Evolutionary conservation across 2,797 vertebrate species (phyloP).

Genomic region (Megalops cyprinoides): DNA sequence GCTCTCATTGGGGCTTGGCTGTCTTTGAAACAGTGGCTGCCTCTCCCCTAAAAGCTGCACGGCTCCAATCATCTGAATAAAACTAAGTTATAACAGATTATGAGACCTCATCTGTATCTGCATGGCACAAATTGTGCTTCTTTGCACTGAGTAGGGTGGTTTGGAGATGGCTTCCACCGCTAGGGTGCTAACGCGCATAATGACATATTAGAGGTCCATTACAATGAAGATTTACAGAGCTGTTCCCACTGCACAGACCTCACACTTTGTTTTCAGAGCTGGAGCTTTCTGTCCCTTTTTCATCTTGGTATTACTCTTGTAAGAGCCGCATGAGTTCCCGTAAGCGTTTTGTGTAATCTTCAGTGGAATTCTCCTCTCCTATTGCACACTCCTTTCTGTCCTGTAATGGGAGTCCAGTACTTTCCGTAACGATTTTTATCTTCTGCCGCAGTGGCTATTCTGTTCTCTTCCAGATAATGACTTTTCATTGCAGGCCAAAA

Average conservation of each 20-base stretch:
- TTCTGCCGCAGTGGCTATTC: constrained; percentile 10
- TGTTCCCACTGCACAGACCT: neutral
- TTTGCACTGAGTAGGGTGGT: constrained; percentile 5
- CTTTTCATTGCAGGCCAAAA: constrained; percentile 13
- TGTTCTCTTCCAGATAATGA: neutral
- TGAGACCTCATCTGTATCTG: constrained; percentile 49
- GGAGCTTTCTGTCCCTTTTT: neutral
- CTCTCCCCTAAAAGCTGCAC: no score
- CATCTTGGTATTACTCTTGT: neutral
- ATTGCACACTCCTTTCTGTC: neutral
- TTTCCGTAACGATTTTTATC: constrained; percentile 6
- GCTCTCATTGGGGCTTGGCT: no score
- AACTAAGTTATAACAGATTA: no score
- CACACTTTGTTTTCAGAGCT: neutral
- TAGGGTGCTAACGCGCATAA: neutral
- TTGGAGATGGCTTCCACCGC: neutral
- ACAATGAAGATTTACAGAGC: neutral
- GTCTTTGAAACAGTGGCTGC: no score
- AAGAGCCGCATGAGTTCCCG: neutral
- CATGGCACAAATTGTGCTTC: constrained; percentile 45
- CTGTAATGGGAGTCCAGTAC: neutral
- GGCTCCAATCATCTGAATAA: no score
- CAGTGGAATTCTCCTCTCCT: neutral
- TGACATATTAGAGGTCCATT: neutral
- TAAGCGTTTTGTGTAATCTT: neutral